Evolutionary conservation across 2,888 invertebrate genomes (phyloP).

Genomic region (Drosophila vallismaia): DNA sequence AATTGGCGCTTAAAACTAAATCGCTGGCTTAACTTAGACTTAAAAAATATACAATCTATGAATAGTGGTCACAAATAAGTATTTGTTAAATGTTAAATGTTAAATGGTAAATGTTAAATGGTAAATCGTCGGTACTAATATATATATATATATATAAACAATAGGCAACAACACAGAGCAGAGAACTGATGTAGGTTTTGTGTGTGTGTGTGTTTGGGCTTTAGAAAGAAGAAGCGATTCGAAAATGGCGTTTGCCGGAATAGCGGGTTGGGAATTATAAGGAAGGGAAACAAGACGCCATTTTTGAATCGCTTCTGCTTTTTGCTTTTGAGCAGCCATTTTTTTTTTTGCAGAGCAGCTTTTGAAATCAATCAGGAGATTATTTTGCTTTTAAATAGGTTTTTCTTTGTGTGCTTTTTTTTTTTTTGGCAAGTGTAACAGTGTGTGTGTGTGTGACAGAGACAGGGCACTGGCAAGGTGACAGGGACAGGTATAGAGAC

Average conservation of each 20-base stretch:
- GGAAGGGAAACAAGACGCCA: too few species aligned
- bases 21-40: constrained; percentile 49
- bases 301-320: background rate
- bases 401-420: constrained; percentile 24
- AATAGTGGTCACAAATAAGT: constrained; percentile 32
- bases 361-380: constrained; percentile 40
- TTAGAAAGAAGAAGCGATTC: constrained; percentile 34
- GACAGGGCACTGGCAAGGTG: constrained; percentile 51
- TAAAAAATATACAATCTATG: constrained; percentile 38
- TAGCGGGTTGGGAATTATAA: background rate
- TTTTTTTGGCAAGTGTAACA: constrained; percentile 6
- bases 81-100: constrained; percentile 19
- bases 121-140: too few species aligned
- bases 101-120: constrained; percentile 19
- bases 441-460: constrained; percentile 13
- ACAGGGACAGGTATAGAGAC: constrained; percentile 37
- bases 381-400: constrained; percentile 1
- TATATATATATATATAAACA: constrained; percentile 61
- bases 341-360: constrained; percentile 12
- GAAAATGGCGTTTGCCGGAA: constrained; percentile 5
- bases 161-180: constrained; percentile 78
- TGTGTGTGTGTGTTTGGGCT: constrained; percentile 10
- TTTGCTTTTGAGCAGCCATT: constrained; percentile 5
- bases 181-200: constrained; percentile 43
- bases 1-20: constrained; percentile 55